These are phyloP conservation scores for Salvelinus sp. DNA, from an alignment of 2,113 vertebrate species.

Conservation along the genomic window DNA sequence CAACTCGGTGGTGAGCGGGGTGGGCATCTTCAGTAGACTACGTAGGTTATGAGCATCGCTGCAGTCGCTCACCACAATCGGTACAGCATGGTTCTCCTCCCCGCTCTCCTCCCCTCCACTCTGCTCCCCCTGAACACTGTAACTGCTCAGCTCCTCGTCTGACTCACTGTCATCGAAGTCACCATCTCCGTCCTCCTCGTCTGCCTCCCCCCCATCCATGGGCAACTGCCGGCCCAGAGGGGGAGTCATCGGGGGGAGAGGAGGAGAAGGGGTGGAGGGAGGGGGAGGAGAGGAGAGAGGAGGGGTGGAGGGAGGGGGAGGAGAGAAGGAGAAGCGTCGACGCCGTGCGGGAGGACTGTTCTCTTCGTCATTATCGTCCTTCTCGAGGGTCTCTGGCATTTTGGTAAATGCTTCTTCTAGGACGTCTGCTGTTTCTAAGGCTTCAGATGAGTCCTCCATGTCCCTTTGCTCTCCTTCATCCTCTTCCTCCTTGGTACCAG, in stretches of 20 bases:
- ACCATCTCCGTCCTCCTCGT: conserved; percentile 83
- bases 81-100: conserved; percentile 81
- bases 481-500: conserved; percentile 3
- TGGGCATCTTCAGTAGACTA: conserved; percentile 87
- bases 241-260: conserved; percentile 39
- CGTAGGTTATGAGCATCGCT: conserved; percentile 83
- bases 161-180: conserved; percentile 91
- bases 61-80: conserved; percentile 88
- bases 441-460: conserved; percentile 1
- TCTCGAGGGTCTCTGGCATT: conserved; percentile 43
- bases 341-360: neutral
- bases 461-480: conserved; percentile 15
- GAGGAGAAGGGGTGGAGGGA: conserved; percentile 69
- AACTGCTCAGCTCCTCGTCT: conserved; percentile 85
- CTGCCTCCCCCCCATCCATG: conserved; percentile 66
- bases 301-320: conserved; percentile 50
- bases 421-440: conserved; percentile 20
- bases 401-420: conserved; percentile 18
- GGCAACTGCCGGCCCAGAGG: conserved; percentile 45
- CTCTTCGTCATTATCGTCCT: conserved; percentile 55
- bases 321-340: conserved; percentile 77
- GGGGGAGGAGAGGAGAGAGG: neutral
- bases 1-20: conserved; percentile 63
- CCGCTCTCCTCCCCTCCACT: conserved; percentile 86
- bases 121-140: conserved; percentile 82